These are phyloP conservation scores for Oscheius sp. DNA, from an alignment of 1,140 invertebrate genomes.

Conservation along the genomic window DNA sequence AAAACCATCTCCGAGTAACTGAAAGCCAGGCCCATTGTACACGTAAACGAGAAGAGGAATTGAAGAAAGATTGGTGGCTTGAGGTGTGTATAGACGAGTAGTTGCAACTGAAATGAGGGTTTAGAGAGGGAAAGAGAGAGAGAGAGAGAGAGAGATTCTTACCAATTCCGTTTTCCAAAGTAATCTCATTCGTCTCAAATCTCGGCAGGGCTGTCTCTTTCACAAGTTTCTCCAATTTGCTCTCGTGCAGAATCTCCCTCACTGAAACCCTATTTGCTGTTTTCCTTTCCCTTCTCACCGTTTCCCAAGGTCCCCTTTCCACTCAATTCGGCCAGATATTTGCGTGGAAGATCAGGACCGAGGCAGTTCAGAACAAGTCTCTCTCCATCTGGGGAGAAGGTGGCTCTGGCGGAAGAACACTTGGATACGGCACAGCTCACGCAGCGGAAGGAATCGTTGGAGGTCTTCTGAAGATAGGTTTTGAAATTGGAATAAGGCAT, in stretches of 20 bases:
- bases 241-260: neutral
- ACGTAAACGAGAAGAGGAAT: slow-evolving; percentile 6
- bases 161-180: neutral
- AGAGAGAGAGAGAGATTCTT: too few species aligned
- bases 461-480: too few species aligned
- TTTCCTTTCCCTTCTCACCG: neutral
- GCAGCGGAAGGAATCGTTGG: neutral
- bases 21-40: neutral
- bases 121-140: neutral
- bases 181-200: neutral
- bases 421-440: slow-evolving; percentile 26
- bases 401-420: slow-evolving; percentile 24
- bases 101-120: neutral
- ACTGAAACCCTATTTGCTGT: neutral
- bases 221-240: neutral
- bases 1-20: neutral
- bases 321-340: neutral
- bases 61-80: neutral
- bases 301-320: neutral
- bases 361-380: slow-evolving; percentile 44
- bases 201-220: neutral
- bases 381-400: slow-evolving; percentile 10
- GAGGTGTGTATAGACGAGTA: neutral
- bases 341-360: neutral
- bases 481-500: too few species aligned